Base-by-base conservation (phyloP, 2,113 vertebrate species). In the Nettapus auritus region DNA sequence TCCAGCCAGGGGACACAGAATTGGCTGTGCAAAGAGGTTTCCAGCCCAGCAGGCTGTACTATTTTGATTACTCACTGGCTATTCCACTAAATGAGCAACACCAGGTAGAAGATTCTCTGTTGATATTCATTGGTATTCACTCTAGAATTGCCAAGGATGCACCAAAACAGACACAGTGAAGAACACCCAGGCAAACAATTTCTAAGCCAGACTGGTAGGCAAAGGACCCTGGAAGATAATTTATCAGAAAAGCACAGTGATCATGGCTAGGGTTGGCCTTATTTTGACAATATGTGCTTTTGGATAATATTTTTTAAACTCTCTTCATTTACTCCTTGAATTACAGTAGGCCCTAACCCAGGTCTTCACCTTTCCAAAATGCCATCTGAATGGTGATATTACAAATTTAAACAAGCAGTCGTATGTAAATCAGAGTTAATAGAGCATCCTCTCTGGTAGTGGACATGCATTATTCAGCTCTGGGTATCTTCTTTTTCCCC, bases 391-490 rank as follows among this genome's bases (percentile, higher is more conserved):
- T 56, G 42, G 82, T 75, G 60, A 75, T 89, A 68, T 68, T 90
- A 86, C 76, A 93, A 86, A 95, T 95, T 96, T 91, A 91, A 96
- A 94, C 88, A 94, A 93, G 81, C 60, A 84, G 88, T 78, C 88
- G 36, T 88, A 95, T 93, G 93, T 93, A 96, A 97, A 97, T 96
- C 82, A 91, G 91, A 96, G 86, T 93, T 96, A 96, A 94, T 86
- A 97, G 79, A 94, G 77, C 92, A 95, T 93, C 69, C 64, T 88
- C 73, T 94, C 90, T 90, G 92, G 86, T 93, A 93, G 91, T 56
- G 60, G 86, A 81, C 56, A 95, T 96, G 82, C 88, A 96, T 94
- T 94, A 96, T 96, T 96, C 91, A 96, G 93, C 34, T 86, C 73
- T n/a, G 73, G 82, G 92, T 93, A 93, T 90, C 88, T 93, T 93